A percentile compares a stretch with the other conserved stretches of the same genome.
These are phyloP conservation scores for Nyleta sp. DNA, from an alignment of 2,888 invertebrate genomes.

Conservation along the genomic window DNA sequence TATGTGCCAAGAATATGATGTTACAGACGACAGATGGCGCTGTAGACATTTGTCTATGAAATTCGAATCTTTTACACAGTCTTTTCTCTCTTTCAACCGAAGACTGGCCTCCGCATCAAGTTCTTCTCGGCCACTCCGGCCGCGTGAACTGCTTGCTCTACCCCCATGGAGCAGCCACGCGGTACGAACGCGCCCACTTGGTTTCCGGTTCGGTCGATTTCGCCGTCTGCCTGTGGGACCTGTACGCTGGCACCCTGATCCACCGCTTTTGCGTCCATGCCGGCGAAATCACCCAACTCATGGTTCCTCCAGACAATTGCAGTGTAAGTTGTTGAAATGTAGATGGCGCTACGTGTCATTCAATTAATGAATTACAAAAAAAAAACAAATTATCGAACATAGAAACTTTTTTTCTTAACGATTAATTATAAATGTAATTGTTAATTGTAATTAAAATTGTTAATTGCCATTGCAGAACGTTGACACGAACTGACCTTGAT, in stretches of 20 bases:
- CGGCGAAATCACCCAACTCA: constrained; percentile 96
- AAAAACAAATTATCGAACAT: too few species aligned
- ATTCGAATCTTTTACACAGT: too few species aligned
- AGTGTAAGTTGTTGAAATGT: constrained; percentile 85
- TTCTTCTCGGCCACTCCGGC: constrained; percentile 95
- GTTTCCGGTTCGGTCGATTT: constrained; percentile 99
- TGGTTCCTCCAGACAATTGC: constrained; percentile 96
- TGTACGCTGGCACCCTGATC: constrained; percentile 93
- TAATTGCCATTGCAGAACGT: too few species aligned
- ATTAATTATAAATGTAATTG: too few species aligned
- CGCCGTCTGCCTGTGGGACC: constrained; percentile 98
- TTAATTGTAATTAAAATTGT: too few species aligned
- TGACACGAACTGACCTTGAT: too few species aligned
- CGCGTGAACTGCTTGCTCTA: constrained; percentile 97
- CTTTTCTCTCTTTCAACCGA: too few species aligned
- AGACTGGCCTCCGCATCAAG: constrained; percentile 96
- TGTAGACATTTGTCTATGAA: too few species aligned
- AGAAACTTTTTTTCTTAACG: too few species aligned
- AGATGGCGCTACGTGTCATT: too few species aligned
- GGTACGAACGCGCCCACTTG: constrained; percentile 94
- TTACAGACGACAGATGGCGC: too few species aligned
- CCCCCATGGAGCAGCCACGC: constrained; percentile 94
- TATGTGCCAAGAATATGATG: too few species aligned
- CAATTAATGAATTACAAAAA: neutral
- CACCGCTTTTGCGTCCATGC: constrained; percentile 99